Evolutionary conservation across 2,888 invertebrate genomes (phyloP), one percentile per base, ranked within the genome.

Genomic region (Ctena decussata): DNA sequence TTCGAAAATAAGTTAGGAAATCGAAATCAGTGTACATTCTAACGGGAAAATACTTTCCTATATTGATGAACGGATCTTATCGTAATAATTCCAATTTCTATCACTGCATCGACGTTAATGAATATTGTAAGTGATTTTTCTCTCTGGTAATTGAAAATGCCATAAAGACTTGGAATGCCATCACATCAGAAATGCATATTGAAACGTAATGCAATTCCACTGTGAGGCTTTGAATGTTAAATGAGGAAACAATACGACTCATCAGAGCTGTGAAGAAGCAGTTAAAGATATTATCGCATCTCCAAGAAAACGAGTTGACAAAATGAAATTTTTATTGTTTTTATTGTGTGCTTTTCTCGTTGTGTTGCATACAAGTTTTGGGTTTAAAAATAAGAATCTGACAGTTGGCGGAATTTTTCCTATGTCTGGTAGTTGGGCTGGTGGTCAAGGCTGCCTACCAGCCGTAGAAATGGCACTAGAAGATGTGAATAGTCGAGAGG

Each of bases 371-470:
- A 30, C 12, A 44, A 24, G 72, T 44, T 39, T 6, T 69, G 86
- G 79, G 57, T 70, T 83, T 41, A 94, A 94, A 84, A 87, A 85
- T 75, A 94, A 93, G 46, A 93, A 92, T 37, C 84, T 94, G 53
- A 93, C 93, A 8, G 91, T 94, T 65, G 99, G 99, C 79, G 99
- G 99, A 78, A 99, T 99, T 94, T 99, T 99, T 96, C 99, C 99
- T 53, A 99, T 99, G 97, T 97, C 97, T 80, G 99, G 99, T 75
- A 99, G 99, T 92, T 99, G 99, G 99, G 99, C 99, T 95, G 99
- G 99, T 46, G 99, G 99, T 5, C 98, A 98, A 97, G 99, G 99
- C 15, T 99, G 99, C 96, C 98, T 98, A 97, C 99, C 99, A 49
- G 99, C 99, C 69, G 99, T 99, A 82, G 97, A 98, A 95, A 97